A percentile compares a stretch with the other conserved stretches of the same genome.
phyloP scores from a whole-genome alignment of 2,113 vertebrate genomes.

The Sinocyclocheilus anophthalmus region DNA sequence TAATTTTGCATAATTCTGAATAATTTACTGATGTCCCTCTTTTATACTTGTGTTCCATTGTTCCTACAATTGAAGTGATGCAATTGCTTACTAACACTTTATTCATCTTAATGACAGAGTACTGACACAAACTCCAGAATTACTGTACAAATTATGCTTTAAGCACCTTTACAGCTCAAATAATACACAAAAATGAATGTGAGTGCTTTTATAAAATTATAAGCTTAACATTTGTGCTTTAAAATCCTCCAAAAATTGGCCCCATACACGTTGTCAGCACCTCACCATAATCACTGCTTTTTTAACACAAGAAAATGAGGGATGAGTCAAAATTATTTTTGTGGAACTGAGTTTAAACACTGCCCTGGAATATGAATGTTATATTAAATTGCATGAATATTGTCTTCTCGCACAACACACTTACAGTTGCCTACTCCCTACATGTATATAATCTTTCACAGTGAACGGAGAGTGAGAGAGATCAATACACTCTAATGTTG shows the following conservation, averaged over 20 bases:
- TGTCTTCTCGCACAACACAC: not conserved
- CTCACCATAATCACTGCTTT: not conserved
- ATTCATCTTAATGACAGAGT: not conserved
- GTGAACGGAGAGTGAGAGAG: conserved; percentile 3
- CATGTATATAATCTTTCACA: not conserved
- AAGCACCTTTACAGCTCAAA: not conserved
- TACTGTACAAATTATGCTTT: not conserved
- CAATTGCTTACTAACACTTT: not conserved
- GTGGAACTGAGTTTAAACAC: not conserved
- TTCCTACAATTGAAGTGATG: not conserved
- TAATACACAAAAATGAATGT: not conserved
- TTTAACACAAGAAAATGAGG: not conserved
- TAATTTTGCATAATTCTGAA: not conserved
- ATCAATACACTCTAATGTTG: conserved; percentile 14
- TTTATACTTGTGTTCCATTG: not conserved
- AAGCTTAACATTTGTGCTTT: not conserved
- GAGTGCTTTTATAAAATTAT: not conserved
- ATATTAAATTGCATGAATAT: not conserved
- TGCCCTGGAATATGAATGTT: not conserved
- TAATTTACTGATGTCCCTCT: not conserved
- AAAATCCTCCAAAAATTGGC: not conserved
- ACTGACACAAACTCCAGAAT: not conserved
- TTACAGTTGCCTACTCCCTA: no score
- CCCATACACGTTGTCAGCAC: not conserved
- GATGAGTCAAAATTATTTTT: not conserved